phyloP scores from a whole-genome alignment of 2,888 invertebrate genomes.

The Oscheius sp. region DNA sequence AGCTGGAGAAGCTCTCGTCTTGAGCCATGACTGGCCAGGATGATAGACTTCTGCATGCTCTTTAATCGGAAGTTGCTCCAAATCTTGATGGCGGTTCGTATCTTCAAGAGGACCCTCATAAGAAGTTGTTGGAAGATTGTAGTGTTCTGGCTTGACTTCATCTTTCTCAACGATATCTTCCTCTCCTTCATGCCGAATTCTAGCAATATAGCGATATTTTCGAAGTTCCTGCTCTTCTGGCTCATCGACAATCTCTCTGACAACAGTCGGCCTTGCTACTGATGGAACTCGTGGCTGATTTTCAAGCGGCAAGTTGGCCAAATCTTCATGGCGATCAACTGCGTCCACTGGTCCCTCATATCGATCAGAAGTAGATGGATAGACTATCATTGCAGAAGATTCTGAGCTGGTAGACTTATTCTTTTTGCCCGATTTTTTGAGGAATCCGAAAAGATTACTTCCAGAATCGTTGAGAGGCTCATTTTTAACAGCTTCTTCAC shows the following conservation, averaged over 20 bases:
- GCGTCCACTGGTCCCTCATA: conserved; percentile 22
- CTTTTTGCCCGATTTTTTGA: not conserved
- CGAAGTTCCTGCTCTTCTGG: conserved; percentile 10
- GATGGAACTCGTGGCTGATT: not conserved
- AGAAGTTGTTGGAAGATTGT: conserved; percentile 26
- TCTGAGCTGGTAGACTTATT: not conserved
- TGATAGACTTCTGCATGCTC: conserved; percentile 37
- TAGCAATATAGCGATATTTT: conserved; percentile 33
- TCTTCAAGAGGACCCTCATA: conserved; percentile 37
- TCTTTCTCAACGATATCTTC: conserved; percentile 35
- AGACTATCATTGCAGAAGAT: not conserved
- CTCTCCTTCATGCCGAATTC: conserved; percentile 42
- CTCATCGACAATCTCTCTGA: not conserved
- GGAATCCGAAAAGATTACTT: conserved; percentile 3
- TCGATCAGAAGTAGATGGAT: not conserved
- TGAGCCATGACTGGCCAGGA: conserved; percentile 25
- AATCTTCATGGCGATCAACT: conserved; percentile 13
- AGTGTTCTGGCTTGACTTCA: conserved; percentile 31
- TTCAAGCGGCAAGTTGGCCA: conserved; percentile 21
- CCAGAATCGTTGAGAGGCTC: not conserved
- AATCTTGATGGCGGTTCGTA: conserved; percentile 27
- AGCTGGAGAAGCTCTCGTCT: not conserved
- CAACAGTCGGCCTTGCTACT: not conserved
- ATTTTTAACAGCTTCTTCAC: conserved; percentile 12
- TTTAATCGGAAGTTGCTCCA: conserved; percentile 32